Conservation (phyloP, 2,113 vertebrate species). For the Copsychus sechellarum region DNA sequence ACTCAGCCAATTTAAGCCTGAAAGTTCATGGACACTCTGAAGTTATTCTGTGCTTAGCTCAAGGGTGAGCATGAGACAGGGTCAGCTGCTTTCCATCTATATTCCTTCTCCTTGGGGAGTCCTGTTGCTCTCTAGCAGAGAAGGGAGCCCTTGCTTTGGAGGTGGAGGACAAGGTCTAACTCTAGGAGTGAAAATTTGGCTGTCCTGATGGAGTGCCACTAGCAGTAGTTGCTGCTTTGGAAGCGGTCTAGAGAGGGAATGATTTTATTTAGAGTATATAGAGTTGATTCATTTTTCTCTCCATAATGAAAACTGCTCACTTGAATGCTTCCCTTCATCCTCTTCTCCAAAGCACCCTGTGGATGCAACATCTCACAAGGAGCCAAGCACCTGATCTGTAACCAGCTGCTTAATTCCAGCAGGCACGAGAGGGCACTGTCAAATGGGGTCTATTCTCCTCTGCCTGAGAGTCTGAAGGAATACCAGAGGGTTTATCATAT, state of each 20-base stretch:
- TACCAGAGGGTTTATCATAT: fast-evolving
- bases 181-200: background rate
- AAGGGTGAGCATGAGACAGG: background rate
- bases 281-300: background rate
- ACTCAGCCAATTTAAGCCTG: background rate
- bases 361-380: fast-evolving
- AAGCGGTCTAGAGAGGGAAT: background rate
- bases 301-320: background rate
- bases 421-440: background rate
- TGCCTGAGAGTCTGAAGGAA: fast-evolving
- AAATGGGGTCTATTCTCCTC: background rate
- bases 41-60: background rate
- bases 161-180: background rate
- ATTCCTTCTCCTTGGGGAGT: background rate
- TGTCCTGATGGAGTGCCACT: background rate
- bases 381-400: background rate
- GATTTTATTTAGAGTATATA: background rate
- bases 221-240: background rate
- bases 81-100: background rate
- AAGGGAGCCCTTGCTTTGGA: background rate
- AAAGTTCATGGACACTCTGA: background rate
- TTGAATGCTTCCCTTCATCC: background rate
- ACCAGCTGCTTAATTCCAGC: background rate
- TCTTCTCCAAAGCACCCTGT: background rate
- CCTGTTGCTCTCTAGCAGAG: background rate